phyloP scores from a whole-genome alignment of 1,140 invertebrate genomes.

The Hyles vespertilio region DNA sequence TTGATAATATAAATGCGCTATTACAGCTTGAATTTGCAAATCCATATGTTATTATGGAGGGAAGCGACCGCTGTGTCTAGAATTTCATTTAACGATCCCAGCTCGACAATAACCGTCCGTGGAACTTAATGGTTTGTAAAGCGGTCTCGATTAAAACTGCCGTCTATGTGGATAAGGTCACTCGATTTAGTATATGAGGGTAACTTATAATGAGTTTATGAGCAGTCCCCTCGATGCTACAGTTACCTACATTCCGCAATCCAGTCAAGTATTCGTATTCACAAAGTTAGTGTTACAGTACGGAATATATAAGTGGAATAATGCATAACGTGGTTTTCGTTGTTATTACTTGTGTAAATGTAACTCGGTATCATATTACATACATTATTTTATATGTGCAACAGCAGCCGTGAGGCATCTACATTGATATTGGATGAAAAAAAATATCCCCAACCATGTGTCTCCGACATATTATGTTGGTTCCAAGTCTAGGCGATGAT shows the following conservation, averaged over 20 bases:
- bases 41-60: constrained; percentile 19
- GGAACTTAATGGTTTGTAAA: constrained; percentile 55
- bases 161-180: constrained; percentile 50
- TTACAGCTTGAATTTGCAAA: constrained; percentile 17
- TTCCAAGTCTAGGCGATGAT: no score
- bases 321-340: no score
- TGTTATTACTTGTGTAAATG: no score
- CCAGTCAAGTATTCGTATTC: not conserved
- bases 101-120: constrained; percentile 52
- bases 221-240: constrained; percentile 18
- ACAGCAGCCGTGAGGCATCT: no score
- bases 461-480: no score
- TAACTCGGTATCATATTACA: no score
- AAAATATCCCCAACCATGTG: no score
- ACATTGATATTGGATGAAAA: no score
- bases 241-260: not conserved
- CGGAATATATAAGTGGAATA: no score
- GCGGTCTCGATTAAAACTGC: constrained; percentile 58
- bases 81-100: constrained; percentile 59
- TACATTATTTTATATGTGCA: no score
- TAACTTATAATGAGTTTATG: constrained; percentile 67
- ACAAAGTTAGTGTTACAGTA: no score
- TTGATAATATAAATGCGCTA: not conserved
- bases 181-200: constrained; percentile 45
- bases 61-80: constrained; percentile 35